Base-by-base conservation (phyloP, 35 echinoderm and acorn worm species). In the Patiria miniata region DNA sequence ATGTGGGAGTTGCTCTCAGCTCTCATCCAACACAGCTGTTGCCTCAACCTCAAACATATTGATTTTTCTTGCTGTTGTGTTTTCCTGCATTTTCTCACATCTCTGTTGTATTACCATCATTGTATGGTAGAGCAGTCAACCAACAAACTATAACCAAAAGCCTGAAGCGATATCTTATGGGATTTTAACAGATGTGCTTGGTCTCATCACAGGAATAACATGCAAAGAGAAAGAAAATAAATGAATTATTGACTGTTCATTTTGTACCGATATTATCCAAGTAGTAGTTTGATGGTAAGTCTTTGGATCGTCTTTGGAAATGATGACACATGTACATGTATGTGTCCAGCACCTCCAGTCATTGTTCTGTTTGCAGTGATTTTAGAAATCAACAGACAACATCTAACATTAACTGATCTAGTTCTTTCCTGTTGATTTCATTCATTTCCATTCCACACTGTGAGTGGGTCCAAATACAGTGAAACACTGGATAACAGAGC, bases 11-110 rank as follows among this genome's bases (percentile, higher is more conserved):
- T 14, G 19, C 65, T 73, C 23, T 23, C 34, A 34, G 26, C 65
- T 73, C 65, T 73, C 65, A 73, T 73, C 65, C 65, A 73, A 73
- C 34, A 73, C 65, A 73, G 65, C 65, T 73, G 65, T 73, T 73
- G 65, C 65, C 26, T 73, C 65, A 73, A 73, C 65, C 65, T 73
- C 65, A 73, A 73, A 73, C 65, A 73, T 73, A 73, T 73, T 73
- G 65, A 73, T 73, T 73, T 73, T 73, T 73, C 6, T 26, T 26
- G 65, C 26, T 32, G 26, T 10, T 73, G 65, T 73, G 26, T 73
- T 69, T 73, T 73, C 29, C 26, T 73, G 65, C 65, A 73, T 73
- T 73, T 73, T 73, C 65, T 36, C 65, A 73, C 65, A 73, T 73
- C 57, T 26, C 57, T 73, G 65, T 30, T 26, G 65, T 34, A 73